Evolutionary conservation across 2,797 vertebrate genomes (phyloP).

Genomic region (Eulemur albifrons): DNA sequence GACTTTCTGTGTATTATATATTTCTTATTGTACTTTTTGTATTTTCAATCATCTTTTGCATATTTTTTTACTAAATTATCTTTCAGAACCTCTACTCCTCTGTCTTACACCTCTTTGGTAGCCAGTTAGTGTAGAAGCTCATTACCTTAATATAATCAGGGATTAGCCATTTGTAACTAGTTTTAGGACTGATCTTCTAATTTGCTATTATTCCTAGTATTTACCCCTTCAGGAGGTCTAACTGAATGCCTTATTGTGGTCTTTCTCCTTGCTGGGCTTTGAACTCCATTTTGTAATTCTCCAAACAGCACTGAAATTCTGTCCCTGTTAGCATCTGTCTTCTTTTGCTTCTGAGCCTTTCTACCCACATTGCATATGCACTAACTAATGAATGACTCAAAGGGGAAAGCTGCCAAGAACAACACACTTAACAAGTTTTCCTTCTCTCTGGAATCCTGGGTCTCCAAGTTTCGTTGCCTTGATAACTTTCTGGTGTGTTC

Average conservation of each 20-base stretch:
- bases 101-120: background rate
- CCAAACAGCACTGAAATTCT: background rate
- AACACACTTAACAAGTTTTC: background rate
- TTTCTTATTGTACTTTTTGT: background rate
- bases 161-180: background rate
- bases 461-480: background rate
- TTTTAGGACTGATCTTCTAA: background rate
- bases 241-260: background rate
- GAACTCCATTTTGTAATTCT: background rate
- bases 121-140: background rate
- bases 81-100: background rate
- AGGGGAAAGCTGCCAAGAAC: slow-evolving; percentile 14
- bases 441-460: background rate
- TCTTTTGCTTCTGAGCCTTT: slow-evolving; percentile 13
- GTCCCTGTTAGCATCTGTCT: slow-evolving; percentile 1
- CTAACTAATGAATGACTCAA: slow-evolving; percentile 34
- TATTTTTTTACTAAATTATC: background rate
- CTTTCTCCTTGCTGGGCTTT: background rate
- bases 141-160: background rate
- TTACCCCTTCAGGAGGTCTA: background rate
- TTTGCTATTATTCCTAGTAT: background rate
- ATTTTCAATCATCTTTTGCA: background rate
- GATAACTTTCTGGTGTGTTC: slow-evolving; percentile 5
- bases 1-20: background rate
- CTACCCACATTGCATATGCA: background rate